Evolutionary conservation across 1,140 invertebrate genomes (phyloP), one percentile per base, ranked within the genome.

Genomic region (Drosophila sp.): DNA sequence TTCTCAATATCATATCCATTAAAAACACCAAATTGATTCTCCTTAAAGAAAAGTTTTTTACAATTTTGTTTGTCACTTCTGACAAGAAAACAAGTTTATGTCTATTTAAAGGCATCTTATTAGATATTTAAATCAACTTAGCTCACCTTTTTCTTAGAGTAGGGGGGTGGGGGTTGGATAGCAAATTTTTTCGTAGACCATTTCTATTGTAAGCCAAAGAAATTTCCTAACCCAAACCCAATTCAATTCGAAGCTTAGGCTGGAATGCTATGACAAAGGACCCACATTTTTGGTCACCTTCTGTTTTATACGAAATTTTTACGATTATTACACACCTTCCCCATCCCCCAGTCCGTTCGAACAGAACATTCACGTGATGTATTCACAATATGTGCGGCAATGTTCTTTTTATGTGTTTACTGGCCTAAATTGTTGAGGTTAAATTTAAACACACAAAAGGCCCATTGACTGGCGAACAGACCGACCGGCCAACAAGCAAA

Each of bases 401-500:
- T 27, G 64, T 55, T 23, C 5, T 30, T 76, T 76, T 77, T 69
- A 70, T 71, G 76, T 72, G 72, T 66, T 87, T 70, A 60, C 56
- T 65, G 68, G 47, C 58, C 76, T 70, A 75, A 80, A 86, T 66
- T 72, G 70, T 63, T 80, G 77, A 89, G 84, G 84, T 87, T 84
- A 64, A 77, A 72, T 70, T 80, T 78, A 70, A 84, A 67, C 47
- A 56, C 65, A 65, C 62, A 71, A 58, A 54, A 50, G 25, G 30
- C 10, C 6, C 58, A 70, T 44, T 57, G 29, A 72, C 60, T 35
- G 33, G 44, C 44, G 44, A 50, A 50, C 23, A 27, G 3, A 17
- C 17, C 17, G 17, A 17, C 0, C 17, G 17, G 56, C 72, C 60
- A 81, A 79, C 58, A 76, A 30, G 41, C 35, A 29, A 70, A 57